Conservation (phyloP, 2,113 vertebrate genomes). For the Tupaia tana region DNA sequence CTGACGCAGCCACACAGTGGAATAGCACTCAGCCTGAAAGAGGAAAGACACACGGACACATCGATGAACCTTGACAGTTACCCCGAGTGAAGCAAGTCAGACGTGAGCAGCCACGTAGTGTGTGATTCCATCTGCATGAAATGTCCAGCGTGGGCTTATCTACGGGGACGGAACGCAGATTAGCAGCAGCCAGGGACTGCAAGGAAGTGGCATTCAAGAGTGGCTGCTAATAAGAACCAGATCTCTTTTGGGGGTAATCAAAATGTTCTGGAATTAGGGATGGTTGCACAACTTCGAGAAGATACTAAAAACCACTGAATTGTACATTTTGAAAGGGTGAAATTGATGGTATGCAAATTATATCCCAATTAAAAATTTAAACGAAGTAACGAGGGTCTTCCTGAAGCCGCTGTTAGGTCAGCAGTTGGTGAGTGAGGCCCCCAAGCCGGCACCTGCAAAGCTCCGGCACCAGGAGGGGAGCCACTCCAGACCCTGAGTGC, state of each 20-base stretch:
- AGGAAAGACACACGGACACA: background rate
- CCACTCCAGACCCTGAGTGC: background rate
- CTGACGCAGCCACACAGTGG: fast-evolving
- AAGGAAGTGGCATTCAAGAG: too few relatives aligned
- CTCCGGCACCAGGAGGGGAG: background rate
- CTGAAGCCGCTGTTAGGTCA: background rate
- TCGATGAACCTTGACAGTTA: background rate
- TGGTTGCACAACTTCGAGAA: background rate
- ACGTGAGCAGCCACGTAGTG: background rate
- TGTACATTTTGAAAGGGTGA: background rate
- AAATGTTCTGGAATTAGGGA: background rate
- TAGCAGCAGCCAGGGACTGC: background rate
- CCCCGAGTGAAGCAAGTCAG: background rate
- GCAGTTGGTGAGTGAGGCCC: background rate
- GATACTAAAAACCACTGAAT: background rate
- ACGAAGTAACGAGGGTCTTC: background rate
- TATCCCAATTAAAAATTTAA: background rate
- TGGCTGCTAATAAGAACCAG: background rate
- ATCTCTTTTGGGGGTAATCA: background rate
- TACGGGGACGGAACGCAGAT: background rate
- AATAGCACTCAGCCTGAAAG: background rate
- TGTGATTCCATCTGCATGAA: background rate
- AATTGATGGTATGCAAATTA: background rate
- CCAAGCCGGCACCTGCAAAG: background rate
- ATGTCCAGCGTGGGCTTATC: background rate